Conservation (phyloP, 2,797 vertebrate genomes). For the Pseudochaenichthys georgianus region DNA sequence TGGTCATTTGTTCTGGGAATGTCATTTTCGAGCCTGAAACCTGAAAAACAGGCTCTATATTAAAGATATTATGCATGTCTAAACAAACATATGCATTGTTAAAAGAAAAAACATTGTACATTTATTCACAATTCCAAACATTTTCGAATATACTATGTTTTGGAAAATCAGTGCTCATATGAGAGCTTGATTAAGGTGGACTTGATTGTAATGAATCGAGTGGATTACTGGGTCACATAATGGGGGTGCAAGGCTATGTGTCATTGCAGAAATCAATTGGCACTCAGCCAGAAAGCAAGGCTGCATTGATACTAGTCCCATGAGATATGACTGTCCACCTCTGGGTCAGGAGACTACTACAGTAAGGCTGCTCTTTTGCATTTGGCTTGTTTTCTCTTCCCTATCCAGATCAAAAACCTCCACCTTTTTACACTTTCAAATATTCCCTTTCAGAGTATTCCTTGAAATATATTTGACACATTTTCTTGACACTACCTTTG, state of each 20-base stretch:
- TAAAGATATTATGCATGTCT: background rate
- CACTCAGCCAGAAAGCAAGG: constrained; percentile 73
- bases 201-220: constrained; percentile 63
- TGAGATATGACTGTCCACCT: constrained; percentile 62
- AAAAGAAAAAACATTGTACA: background rate
- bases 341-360: constrained; percentile 51
- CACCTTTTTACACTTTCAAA: constrained; percentile 61
- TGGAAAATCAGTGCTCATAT: background rate
- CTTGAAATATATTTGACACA: constrained; percentile 67
- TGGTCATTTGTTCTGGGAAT: too few species aligned
- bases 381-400: constrained; percentile 31
- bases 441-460: constrained; percentile 70
- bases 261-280: constrained; percentile 77
- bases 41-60: background rate
- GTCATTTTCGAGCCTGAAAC: too few species aligned
- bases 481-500: constrained; percentile 77
- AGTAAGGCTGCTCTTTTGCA: constrained; percentile 28
- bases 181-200: constrained; percentile 44
- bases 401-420: constrained; percentile 55
- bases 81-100: background rate
- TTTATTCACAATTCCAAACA: background rate
- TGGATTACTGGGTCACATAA: constrained; percentile 48
- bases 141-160: background rate
- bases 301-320: constrained; percentile 63
- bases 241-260: constrained; percentile 60